Evolutionary conservation across 2,888 invertebrate species (phyloP), one percentile per base, ranked within the genome.

Genomic region (Camptogramma bilineatum): DNA sequence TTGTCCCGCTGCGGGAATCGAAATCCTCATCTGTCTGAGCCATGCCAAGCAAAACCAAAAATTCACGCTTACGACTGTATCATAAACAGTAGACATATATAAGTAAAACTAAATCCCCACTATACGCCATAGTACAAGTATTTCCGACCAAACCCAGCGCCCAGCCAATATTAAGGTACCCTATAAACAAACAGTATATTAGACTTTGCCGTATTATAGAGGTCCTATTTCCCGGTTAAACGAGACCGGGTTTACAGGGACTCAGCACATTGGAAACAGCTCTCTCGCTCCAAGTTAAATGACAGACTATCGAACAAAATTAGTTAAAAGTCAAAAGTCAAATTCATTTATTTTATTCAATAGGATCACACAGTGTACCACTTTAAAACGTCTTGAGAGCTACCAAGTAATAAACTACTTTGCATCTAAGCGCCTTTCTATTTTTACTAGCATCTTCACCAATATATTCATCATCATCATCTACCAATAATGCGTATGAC

Each of bases 141-240:
- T 53, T 44, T 48, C 48, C 31, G 24, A 3, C 55, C 56, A 52
- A 55, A 54, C 18, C 39, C 31, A 48, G 47, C 52, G 47, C 17
- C 52, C 44, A 46, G 57, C 58, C 58, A 39, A 66, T 66, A 66
- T 66, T 62, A 62, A 58, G 65, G 62, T 66, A 28, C 28, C 57
- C 52, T 58, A 65, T 61, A 66, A 66, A 62, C 66, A 66, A 62
- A 62, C 66, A 44, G 62, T 66, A 66, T 66, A 66, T 66, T 62
- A 66, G 57, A 61, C 62, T 66, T 54, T 55, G 66, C 58, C 46
- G 54, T 66, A 62, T 55, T 62, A 62, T 58, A 55, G 65, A 21
- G 44, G 54, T 51, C 65, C 65, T 66, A 66, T 66, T 66, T 66
- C 47, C 61, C 62, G 55, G 66, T 66, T 62, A 66, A 62, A 62